phyloP scores from a whole-genome alignment of 2,888 invertebrate genomes.

The Nasonia oneida region DNA sequence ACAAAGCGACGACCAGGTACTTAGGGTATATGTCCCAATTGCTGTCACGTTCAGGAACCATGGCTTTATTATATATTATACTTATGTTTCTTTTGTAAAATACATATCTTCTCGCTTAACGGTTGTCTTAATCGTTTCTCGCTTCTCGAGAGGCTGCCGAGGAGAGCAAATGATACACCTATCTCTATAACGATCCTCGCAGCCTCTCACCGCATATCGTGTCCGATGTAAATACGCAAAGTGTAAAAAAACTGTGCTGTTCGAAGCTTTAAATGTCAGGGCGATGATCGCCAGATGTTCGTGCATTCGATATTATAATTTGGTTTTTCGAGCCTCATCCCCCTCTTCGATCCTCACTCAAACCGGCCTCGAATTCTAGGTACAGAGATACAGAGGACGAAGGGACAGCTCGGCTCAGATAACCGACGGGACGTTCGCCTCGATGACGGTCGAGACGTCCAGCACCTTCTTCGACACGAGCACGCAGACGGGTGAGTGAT shows the following conservation, averaged over 20 bases:
- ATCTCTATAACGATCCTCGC: neutral
- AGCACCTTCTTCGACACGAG: slow-evolving; percentile 96
- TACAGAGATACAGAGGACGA: slow-evolving; percentile 83
- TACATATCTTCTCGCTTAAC: neutral
- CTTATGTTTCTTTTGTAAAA: neutral
- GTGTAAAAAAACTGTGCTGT: neutral
- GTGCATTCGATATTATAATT: neutral
- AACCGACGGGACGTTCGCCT: slow-evolving; percentile 93
- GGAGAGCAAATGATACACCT: neutral
- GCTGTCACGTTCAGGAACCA: slow-evolving; percentile 12
- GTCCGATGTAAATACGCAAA: neutral
- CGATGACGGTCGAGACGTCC: slow-evolving; percentile 96
- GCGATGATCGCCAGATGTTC: neutral
- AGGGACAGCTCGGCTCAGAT: slow-evolving; percentile 94
- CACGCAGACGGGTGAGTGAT: slow-evolving; percentile 92
- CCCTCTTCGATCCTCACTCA: neutral
- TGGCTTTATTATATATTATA: slow-evolving; percentile 13
- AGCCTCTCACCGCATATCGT: neutral
- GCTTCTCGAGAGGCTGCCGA: neutral
- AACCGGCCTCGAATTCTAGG: slow-evolving; percentile 65
- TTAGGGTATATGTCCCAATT: slow-evolving; percentile 69
- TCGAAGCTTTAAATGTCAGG: slow-evolving; percentile 3
- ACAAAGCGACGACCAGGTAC: slow-evolving; percentile 89
- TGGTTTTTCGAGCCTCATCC: neutral
- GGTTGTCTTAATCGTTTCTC: neutral